A percentile compares a stretch with the other conserved stretches of the same genome.
phyloP scores from a whole-genome alignment of 2,888 invertebrate species.

The Sinohyriopsis cumingii region DNA sequence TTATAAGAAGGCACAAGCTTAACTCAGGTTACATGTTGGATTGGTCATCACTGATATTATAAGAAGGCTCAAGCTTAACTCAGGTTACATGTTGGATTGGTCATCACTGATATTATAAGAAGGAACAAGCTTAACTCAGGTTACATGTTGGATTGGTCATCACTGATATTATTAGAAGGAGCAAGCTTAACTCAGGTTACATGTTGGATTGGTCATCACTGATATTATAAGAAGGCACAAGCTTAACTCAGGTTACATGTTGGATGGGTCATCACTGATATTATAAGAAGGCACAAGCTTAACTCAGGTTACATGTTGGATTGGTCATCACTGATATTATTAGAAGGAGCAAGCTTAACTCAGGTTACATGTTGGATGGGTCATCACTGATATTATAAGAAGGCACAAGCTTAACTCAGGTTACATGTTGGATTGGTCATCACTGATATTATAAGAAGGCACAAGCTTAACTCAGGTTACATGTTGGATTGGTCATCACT shows the following conservation, averaged over 20 bases:
- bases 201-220: constrained; percentile 31
- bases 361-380: no score
- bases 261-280: neutral
- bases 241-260: constrained; percentile 63
- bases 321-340: neutral
- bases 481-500: neutral
- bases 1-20: constrained; percentile 62
- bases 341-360: no score
- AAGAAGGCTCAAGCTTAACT: neutral
- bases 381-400: constrained; percentile 57
- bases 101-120: neutral
- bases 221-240: constrained; percentile 61
- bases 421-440: constrained; percentile 38
- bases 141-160: no score
- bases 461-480: constrained; percentile 67
- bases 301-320: no score
- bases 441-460: constrained; percentile 55
- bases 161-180: constrained; percentile 56
- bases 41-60: neutral
- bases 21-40: constrained; percentile 59
- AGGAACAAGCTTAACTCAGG: no score
- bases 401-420: constrained; percentile 67
- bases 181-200: constrained; percentile 67
- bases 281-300: neutral
- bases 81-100: neutral